These are phyloP conservation scores for Habroteleia sp. DNA, from an alignment of 2,888 invertebrate genomes.

Conservation along the genomic window DNA sequence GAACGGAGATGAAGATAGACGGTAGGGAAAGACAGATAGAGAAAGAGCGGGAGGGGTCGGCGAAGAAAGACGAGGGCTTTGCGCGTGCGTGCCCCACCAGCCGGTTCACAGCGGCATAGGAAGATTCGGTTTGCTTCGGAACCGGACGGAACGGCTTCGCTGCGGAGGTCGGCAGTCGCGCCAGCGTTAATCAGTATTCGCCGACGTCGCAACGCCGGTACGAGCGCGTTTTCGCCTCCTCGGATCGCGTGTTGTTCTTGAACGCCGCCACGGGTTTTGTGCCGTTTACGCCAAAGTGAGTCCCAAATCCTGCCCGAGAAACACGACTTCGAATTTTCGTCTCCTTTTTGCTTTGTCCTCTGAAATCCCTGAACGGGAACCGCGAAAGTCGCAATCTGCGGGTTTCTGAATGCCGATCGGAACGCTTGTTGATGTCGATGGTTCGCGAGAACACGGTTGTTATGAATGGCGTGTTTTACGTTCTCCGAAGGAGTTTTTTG, in stretches of 20 bases:
- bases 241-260: constrained; percentile 3
- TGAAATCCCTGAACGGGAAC: no score
- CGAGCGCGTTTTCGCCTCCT: constrained; percentile 54
- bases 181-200: constrained; percentile 58
- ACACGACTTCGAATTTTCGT: no score
- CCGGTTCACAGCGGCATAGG: constrained; percentile 27
- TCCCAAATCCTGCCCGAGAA: constrained; percentile 14
- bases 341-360: no score
- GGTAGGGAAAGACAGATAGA: neutral
- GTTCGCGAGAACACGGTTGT: no score
- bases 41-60: neutral
- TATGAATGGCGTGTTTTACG: no score
- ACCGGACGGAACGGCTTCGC: constrained; percentile 31
- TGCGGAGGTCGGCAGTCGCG: constrained; percentile 46
- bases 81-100: constrained; percentile 70
- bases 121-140: constrained; percentile 46
- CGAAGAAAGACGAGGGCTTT: constrained; percentile 21
- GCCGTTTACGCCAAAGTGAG: constrained; percentile 48
- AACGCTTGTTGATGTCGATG: no score
- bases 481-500: no score
- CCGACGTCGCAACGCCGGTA: constrained; percentile 74
- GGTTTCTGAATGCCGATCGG: no score
- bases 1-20: constrained; percentile 22
- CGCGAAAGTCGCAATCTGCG: no score
- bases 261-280: constrained; percentile 15